Evolutionary conservation across 2,113 vertebrate genomes (phyloP).

Genomic region (Ammospiza nelsoni): DNA sequence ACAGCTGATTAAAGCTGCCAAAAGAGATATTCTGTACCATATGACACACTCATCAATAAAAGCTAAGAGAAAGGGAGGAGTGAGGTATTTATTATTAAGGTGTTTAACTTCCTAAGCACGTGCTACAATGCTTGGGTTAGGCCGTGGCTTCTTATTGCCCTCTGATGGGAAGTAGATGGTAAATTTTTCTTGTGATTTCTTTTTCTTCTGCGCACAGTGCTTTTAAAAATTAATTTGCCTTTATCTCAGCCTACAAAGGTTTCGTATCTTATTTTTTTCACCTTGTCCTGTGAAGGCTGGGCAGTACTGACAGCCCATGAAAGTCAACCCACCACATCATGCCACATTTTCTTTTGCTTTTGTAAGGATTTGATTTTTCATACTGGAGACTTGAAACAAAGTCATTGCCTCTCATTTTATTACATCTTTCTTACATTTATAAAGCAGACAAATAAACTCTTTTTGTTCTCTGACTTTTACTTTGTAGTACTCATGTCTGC

Average conservation of each 20-base stretch:
- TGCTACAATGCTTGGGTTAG: rapidly evolving
- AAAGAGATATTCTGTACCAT: rapidly evolving
- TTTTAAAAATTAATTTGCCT: background rate
- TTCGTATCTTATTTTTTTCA: background rate
- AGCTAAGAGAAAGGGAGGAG: background rate
- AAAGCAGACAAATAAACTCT: background rate
- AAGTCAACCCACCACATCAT: background rate
- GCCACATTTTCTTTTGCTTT: background rate
- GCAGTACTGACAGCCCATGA: background rate
- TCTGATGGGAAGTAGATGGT: background rate
- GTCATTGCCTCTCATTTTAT: background rate
- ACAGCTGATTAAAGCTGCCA: background rate
- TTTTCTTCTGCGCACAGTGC: background rate
- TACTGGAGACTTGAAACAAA: background rate
- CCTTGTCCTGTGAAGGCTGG: background rate
- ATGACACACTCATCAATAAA: background rate
- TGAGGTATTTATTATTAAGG: background rate
- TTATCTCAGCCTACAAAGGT: background rate
- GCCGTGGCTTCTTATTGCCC: background rate
- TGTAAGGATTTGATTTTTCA: background rate
- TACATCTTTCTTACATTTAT: background rate
- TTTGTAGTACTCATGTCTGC: background rate
- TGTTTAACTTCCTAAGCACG: background rate
- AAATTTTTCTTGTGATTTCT: background rate
- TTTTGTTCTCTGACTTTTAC: background rate